Conservation (phyloP, 2,888 invertebrate species). For the Scaeva pyrastri region DNA sequence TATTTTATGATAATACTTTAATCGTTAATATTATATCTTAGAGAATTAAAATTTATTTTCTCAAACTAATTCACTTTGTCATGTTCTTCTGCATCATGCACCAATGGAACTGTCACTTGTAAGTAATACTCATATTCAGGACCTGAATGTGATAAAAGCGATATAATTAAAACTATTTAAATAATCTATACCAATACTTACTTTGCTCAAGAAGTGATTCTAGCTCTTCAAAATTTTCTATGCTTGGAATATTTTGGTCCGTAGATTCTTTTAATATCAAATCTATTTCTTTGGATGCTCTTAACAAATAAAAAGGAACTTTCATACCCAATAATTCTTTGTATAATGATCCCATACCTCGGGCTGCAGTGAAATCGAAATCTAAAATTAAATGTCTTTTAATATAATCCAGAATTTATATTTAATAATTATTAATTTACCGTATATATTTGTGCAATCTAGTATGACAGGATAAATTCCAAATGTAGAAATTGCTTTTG, state of each 20-base stretch:
- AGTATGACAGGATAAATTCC: constrained; percentile 91
- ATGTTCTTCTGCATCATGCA: constrained; percentile 60
- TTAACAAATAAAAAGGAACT: constrained; percentile 89
- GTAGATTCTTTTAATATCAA: constrained; percentile 82
- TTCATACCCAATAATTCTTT: constrained; percentile 89
- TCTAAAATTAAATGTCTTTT: constrained; percentile 83
- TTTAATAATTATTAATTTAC: constrained; percentile 81
- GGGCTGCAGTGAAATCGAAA: constrained; percentile 94
- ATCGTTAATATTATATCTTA: not conserved
- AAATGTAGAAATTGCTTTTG: constrained; percentile 88
- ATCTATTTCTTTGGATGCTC: constrained; percentile 80
- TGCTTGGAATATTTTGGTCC: constrained; percentile 79
- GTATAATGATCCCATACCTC: constrained; percentile 91
- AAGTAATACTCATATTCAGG: constrained; percentile 80
- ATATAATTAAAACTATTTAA: too few relatives aligned
- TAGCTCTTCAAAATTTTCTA: constrained; percentile 81
- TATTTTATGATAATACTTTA: not conserved
- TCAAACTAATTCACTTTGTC: constrained; percentile 58
- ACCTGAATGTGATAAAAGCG: constrained; percentile 65
- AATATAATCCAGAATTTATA: too few relatives aligned
- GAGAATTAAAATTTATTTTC: not conserved
- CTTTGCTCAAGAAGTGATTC: constrained; percentile 80
- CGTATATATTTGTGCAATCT: constrained; percentile 91
- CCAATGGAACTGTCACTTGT: constrained; percentile 80
- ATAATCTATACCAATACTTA: constrained; percentile 71